Evolutionary conservation across 2,888 invertebrate genomes (phyloP).

Genomic region (Leptopilina myrica): DNA sequence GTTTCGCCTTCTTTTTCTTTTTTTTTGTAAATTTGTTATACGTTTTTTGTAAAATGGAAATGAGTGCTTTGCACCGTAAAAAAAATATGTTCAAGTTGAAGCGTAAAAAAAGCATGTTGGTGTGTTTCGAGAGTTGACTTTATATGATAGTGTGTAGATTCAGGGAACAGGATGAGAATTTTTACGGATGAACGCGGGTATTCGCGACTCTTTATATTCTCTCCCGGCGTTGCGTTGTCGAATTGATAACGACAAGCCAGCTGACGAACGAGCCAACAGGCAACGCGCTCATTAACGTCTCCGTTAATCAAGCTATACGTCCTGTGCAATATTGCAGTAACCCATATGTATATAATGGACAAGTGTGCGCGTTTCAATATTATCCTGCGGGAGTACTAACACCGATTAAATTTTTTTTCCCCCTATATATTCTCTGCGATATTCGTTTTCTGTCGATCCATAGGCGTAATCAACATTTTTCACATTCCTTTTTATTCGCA

Average conservation of each 20-base stretch:
- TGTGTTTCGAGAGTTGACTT: too few species aligned
- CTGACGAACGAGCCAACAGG: constrained; percentile 52
- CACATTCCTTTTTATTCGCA: too few species aligned
- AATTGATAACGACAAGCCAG: constrained; percentile 62
- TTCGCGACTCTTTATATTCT: constrained; percentile 13
- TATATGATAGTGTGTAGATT: too few species aligned
- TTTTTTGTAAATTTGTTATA: too few species aligned
- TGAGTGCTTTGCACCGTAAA: too few species aligned
- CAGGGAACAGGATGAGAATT: constrained; percentile 8
- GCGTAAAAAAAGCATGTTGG: too few species aligned
- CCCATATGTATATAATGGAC: neutral
- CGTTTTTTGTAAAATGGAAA: too few species aligned
- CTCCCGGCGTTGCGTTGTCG: constrained; percentile 12
- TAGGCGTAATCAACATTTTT: constrained; percentile 16
- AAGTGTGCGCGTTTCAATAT: neutral
- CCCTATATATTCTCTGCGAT: neutral
- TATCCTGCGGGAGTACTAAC: constrained; percentile 16
- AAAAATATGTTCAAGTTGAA: too few species aligned
- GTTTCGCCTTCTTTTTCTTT: too few species aligned
- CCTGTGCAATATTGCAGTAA: constrained; percentile 31
- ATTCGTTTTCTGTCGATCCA: neutral
- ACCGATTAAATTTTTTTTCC: neutral
- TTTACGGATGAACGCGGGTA: constrained; percentile 13
- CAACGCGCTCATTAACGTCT: constrained; percentile 63
- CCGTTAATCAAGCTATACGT: constrained; percentile 63